Conservation (phyloP, 2,797 vertebrate species). For the Rachycentron canadum region DNA sequence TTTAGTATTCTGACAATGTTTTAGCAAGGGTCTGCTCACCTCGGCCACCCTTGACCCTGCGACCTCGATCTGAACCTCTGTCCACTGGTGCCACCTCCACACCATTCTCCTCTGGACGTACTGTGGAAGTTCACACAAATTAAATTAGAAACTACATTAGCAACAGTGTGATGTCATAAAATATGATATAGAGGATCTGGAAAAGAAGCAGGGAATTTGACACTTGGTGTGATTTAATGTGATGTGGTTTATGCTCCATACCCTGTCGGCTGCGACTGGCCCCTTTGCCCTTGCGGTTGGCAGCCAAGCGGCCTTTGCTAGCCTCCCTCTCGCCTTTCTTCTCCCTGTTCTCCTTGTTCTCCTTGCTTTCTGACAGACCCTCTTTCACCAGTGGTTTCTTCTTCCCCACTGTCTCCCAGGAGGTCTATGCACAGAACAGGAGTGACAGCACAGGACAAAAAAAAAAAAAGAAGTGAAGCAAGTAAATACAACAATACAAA, state of each 20-base stretch:
- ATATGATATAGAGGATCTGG: not conserved
- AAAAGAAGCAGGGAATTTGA: not conserved
- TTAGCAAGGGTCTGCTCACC: constrained; percentile 79
- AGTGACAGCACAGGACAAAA: not conserved
- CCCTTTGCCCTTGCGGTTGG: constrained; percentile 90
- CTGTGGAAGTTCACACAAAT: constrained; percentile 69
- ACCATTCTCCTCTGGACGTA: constrained; percentile 93
- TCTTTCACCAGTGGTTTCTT: constrained; percentile 95
- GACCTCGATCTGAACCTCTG: constrained; percentile 87
- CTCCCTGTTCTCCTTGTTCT: constrained; percentile 97
- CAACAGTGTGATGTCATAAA: not conserved
- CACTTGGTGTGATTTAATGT: not conserved
- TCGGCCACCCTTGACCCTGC: constrained; percentile 76
- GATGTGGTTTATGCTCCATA: constrained; percentile 63
- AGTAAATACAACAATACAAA: not conserved
- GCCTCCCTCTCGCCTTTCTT: constrained; percentile 92
- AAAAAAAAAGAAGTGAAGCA: not conserved
- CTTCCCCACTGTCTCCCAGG: constrained; percentile 98
- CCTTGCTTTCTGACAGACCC: constrained; percentile 85
- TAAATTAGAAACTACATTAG: not conserved
- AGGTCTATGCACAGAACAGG: constrained; percentile 85
- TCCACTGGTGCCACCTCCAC: constrained; percentile 89
- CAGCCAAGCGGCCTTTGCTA: constrained; percentile 87
- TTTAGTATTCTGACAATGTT: not conserved
- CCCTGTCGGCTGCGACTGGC: constrained; percentile 89